Conservation (phyloP, 1,140 invertebrate genomes). For the Triops cancriformis region DNA sequence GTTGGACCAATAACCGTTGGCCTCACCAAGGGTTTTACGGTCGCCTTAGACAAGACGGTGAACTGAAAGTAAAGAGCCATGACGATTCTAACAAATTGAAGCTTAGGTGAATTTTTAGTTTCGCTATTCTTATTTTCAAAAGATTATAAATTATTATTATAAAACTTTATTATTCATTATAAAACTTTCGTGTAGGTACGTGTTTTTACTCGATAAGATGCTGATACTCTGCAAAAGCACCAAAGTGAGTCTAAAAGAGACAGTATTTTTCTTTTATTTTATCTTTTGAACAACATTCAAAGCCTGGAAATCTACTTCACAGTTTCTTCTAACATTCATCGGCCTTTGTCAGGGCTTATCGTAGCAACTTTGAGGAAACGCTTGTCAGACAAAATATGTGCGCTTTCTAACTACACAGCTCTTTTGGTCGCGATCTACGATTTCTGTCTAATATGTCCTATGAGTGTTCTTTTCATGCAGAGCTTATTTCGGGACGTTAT, state of each 20-base stretch:
- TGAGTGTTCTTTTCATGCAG: background rate
- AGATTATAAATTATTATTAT: too few relatives aligned
- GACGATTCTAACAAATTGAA: conserved; percentile 70
- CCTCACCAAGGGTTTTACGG: conserved; percentile 79
- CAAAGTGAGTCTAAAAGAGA: conserved; percentile 49
- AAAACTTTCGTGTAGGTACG: conserved; percentile 55
- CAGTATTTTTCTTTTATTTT: conserved; percentile 3
- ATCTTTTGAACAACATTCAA: background rate
- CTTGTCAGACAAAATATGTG: background rate
- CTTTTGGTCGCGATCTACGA: background rate
- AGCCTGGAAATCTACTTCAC: background rate
- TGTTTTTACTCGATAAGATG: conserved; percentile 94
- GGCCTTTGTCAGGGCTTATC: background rate
- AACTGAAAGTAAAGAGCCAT: conserved; percentile 84
- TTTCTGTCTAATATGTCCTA: background rate
- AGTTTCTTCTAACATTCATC: background rate
- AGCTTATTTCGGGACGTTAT: background rate
- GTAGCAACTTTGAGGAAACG: too few relatives aligned
- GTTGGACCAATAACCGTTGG: conserved; percentile 69
- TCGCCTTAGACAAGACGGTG: conserved; percentile 79
- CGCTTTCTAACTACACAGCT: conserved; percentile 23
- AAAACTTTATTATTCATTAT: conserved; percentile 20
- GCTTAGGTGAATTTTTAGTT: conserved; percentile 45
- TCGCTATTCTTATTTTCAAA: too few relatives aligned
- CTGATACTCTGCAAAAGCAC: conserved; percentile 88